phyloP scores from a whole-genome alignment of 2,113 vertebrate genomes.

The Eptesicus fuscus region DNA sequence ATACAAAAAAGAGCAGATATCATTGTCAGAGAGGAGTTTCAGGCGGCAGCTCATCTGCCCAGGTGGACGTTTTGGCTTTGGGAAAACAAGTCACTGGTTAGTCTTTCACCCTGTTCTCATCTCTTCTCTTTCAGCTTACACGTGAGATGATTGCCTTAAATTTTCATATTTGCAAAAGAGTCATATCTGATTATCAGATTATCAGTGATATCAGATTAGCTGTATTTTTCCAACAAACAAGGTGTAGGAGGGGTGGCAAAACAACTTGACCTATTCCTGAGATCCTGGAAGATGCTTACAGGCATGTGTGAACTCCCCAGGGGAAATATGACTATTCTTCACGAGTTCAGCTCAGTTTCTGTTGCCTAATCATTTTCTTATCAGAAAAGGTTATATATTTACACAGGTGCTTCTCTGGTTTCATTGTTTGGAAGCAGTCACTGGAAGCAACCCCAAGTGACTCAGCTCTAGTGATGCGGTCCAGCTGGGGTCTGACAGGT shows the following conservation, averaged over 20 bases:
- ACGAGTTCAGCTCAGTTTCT: conserved; percentile 23
- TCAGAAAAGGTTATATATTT: conserved; percentile 60
- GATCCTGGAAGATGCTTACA: neutral
- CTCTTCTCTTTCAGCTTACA: neutral
- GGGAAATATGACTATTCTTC: neutral
- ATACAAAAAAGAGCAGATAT: neutral
- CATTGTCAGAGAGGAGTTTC: neutral
- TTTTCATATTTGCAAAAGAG: neutral
- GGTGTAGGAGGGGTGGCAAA: neutral
- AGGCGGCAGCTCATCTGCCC: neutral
- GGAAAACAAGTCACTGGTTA: neutral
- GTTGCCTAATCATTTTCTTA: conserved; percentile 66
- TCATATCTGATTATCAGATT: neutral
- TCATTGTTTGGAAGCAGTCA: conserved; percentile 56
- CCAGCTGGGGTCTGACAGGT: conserved; percentile 69
- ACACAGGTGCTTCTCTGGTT: conserved; percentile 68
- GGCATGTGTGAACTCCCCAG: neutral
- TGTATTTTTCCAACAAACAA: conserved; percentile 39
- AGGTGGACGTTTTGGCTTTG: neutral
- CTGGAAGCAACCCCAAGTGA: neutral
- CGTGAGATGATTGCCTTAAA: neutral
- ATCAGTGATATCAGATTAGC: neutral
- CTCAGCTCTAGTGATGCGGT: neutral
- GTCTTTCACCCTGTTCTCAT: neutral
- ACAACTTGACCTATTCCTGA: conserved; percentile 25